Conservation (phyloP, 2,888 invertebrate species). For the Iphiclides podalirius region DNA sequence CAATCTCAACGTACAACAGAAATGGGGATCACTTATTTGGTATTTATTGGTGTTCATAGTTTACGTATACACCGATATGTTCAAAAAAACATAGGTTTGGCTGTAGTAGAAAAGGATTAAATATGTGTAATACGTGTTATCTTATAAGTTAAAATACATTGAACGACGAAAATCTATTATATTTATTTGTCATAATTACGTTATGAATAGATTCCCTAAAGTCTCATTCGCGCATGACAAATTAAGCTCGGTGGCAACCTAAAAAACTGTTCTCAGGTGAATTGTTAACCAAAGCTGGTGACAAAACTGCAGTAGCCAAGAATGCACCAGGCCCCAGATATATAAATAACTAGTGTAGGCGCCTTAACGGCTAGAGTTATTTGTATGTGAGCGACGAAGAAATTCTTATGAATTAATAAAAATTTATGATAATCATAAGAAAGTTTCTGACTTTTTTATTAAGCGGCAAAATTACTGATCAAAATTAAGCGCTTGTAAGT, state of each 20-base stretch:
- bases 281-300: no score
- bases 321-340: no score
- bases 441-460: no score
- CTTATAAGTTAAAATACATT: not conserved
- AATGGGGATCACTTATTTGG: not conserved
- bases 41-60: not conserved
- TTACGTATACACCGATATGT: not conserved
- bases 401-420: no score
- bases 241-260: not conserved
- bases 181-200: not conserved
- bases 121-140: not conserved
- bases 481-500: no score
- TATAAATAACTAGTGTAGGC: no score
- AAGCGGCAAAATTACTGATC: no score
- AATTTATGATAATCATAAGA: no score
- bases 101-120: not conserved
- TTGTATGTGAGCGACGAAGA: no score
- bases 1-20: no score
- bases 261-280: not conserved
- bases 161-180: not conserved
- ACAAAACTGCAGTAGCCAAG: no score
- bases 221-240: not conserved
- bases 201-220: not conserved
- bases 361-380: no score
- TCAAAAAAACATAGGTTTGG: not conserved